A percentile compares a stretch with the other conserved stretches of the same genome.
Conservation (phyloP, 1,140 invertebrate species). For the Diprion similis region DNA sequence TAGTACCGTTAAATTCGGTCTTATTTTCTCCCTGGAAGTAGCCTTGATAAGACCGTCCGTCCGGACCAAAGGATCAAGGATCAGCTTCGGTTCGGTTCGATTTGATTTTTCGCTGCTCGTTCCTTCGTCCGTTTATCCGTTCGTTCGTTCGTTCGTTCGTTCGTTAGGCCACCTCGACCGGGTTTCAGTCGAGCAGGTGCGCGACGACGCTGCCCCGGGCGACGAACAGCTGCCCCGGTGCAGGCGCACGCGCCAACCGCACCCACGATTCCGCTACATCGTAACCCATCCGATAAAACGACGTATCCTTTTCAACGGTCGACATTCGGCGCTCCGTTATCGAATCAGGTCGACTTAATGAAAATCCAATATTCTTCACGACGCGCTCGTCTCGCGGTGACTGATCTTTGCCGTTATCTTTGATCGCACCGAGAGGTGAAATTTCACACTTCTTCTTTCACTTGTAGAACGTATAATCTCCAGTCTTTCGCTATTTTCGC, state of each 20-base stretch:
- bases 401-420: slow-evolving; percentile 21
- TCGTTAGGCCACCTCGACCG: neutral
- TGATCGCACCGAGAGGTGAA: neutral
- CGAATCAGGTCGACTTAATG: slow-evolving; percentile 50
- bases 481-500: too few relatives aligned
- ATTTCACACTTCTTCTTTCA: too few relatives aligned
- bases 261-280: slow-evolving; percentile 60
- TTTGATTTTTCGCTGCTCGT: too few relatives aligned
- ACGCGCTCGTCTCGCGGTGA: slow-evolving; percentile 15
- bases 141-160: too few relatives aligned
- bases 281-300: too few relatives aligned
- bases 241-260: slow-evolving; percentile 61
- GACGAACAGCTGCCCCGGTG: slow-evolving; percentile 44
- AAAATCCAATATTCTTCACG: slow-evolving; percentile 9
- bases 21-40: neutral
- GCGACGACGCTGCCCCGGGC: neutral
- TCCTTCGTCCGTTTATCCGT: too few relatives aligned
- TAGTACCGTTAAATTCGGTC: neutral
- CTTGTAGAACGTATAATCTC: too few relatives aligned
- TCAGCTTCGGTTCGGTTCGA: neutral
- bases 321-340: slow-evolving; percentile 19
- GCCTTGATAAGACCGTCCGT: neutral
- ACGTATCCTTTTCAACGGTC: too few relatives aligned
- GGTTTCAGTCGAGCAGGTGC: neutral
- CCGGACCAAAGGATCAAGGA: neutral